A percentile compares a stretch with the other conserved stretches of the same genome.
Conservation (phyloP, 1,140 invertebrate genomes). For the Pomacea maculata region DNA sequence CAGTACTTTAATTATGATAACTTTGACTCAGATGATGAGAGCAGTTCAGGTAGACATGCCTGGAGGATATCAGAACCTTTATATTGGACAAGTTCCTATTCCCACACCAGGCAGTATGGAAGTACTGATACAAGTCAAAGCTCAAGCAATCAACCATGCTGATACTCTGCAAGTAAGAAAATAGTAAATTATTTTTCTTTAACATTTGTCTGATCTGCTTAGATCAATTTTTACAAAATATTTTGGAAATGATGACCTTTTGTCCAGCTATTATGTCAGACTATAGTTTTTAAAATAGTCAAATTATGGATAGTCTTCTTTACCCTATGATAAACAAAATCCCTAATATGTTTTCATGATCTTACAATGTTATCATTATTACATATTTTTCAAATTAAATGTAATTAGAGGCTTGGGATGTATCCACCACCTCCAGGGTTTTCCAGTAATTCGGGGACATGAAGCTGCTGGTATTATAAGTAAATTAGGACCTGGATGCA, state of each 20-base stretch:
- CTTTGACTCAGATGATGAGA: conserved; percentile 22
- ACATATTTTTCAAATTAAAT: neutral
- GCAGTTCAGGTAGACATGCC: conserved; percentile 38
- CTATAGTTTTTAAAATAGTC: no score
- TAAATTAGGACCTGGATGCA: conserved; percentile 45
- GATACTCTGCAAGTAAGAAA: conserved; percentile 61
- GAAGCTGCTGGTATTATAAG: conserved; percentile 60
- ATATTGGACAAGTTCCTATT: conserved; percentile 42
- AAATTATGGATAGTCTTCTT: neutral
- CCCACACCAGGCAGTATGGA: conserved; percentile 49
- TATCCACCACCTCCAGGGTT: conserved; percentile 60
- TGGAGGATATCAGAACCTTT: conserved; percentile 48
- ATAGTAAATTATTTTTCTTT: neutral
- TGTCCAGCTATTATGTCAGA: neutral
- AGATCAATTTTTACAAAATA: neutral
- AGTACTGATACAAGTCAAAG: conserved; percentile 58
- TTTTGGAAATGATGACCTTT: neutral
- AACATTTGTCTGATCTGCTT: neutral
- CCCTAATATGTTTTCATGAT: neutral
- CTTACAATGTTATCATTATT: neutral
- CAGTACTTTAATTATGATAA: neutral
- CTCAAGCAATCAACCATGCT: conserved; percentile 63
- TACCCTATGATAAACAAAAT: neutral
- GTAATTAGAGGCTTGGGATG: conserved; percentile 54
- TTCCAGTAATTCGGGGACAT: conserved; percentile 60